Evolutionary conservation across 92 coral and sea anemone genomes (phyloP).

Genomic region (Nematostella vectensis): DNA sequence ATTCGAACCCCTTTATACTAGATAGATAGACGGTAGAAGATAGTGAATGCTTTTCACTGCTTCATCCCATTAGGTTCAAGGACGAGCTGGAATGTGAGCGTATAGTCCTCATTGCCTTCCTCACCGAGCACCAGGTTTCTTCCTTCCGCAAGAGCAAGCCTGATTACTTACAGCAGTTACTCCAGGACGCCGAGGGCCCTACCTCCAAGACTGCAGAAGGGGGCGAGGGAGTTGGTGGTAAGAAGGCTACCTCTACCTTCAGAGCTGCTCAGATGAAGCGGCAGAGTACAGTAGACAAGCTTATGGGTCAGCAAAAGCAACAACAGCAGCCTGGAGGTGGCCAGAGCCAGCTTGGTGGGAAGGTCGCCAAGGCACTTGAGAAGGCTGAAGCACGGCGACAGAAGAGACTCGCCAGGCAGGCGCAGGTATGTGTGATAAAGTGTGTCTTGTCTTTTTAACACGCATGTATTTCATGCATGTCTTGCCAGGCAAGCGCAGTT

Average conservation of each 20-base stretch:
- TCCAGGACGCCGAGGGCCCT: slow-evolving; percentile 57
- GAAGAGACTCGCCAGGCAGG: slow-evolving; percentile 85
- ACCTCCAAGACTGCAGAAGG: slow-evolving; percentile 48
- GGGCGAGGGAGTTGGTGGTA: slow-evolving; percentile 40
- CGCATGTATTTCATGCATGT: too few relatives aligned
- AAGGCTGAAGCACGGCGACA: slow-evolving; percentile 89
- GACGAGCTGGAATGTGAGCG: slow-evolving; percentile 92
- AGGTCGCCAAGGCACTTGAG: slow-evolving; percentile 91
- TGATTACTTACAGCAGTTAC: slow-evolving; percentile 63
- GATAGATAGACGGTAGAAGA: too few relatives aligned
- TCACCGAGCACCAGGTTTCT: slow-evolving; percentile 60
- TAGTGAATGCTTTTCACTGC: too few relatives aligned
- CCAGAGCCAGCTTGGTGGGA: slow-evolving; percentile 91
- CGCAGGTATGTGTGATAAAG: too few relatives aligned
- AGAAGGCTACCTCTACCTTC: slow-evolving; percentile 1
- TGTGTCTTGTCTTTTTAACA: too few relatives aligned
- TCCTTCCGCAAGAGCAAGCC: slow-evolving; percentile 85
- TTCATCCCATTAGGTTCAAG: slow-evolving; percentile 53
- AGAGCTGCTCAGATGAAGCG: slow-evolving; percentile 30
- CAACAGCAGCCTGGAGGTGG: slow-evolving; percentile 53
- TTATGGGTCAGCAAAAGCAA: slow-evolving; percentile 26
- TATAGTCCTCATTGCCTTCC: slow-evolving; percentile 78
- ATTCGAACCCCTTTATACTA: too few relatives aligned
- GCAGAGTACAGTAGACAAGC: slow-evolving; percentile 36
- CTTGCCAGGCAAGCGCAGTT: too few relatives aligned